These are phyloP conservation scores for Drosophila guanche DNA, from an alignment of 1,140 invertebrate genomes.

Conservation along the genomic window DNA sequence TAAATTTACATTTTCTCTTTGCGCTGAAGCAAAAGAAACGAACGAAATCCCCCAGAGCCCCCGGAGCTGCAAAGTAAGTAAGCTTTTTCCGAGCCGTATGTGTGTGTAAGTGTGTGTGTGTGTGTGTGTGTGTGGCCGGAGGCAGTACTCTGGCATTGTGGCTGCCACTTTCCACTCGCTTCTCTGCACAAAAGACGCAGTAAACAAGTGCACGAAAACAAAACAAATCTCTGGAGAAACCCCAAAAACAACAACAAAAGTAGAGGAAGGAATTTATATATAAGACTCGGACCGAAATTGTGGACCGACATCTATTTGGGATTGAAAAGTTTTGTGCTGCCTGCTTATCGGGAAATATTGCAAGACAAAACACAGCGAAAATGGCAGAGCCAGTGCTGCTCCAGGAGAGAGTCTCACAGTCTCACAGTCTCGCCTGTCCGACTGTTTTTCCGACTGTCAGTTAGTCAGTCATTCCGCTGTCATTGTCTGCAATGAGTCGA, in stretches of 20 bases:
- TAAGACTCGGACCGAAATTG: constrained; percentile 57
- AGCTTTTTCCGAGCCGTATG: constrained; percentile 41
- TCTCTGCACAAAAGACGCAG: constrained; percentile 62
- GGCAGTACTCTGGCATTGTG: constrained; percentile 57
- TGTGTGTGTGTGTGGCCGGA: constrained; percentile 18
- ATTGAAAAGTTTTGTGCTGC: constrained; percentile 34
- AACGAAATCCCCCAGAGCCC: constrained; percentile 64
- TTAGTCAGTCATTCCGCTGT: constrained; percentile 37
- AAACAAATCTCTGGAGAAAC: constrained; percentile 74
- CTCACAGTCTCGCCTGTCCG: constrained; percentile 1
- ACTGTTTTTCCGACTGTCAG: constrained; percentile 43
- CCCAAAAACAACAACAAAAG: constrained; percentile 14
- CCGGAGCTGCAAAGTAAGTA: constrained; percentile 48
- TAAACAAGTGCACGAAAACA: constrained; percentile 76
- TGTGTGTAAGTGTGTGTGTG: constrained; percentile 30
- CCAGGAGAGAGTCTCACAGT: background rate
- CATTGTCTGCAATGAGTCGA: constrained; percentile 36
- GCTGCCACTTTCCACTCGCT: constrained; percentile 45
- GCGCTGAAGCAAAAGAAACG: constrained; percentile 40
- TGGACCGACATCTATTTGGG: constrained; percentile 41
- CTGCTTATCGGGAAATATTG: constrained; percentile 57
- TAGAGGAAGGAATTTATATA: constrained; percentile 47
- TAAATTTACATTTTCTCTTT: constrained; percentile 74
- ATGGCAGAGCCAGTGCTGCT: constrained; percentile 7
- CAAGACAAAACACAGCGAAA: constrained; percentile 34